These are phyloP conservation scores for Hipparchia sbordonii DNA, from an alignment of 2,888 invertebrate genomes.

Conservation along the genomic window DNA sequence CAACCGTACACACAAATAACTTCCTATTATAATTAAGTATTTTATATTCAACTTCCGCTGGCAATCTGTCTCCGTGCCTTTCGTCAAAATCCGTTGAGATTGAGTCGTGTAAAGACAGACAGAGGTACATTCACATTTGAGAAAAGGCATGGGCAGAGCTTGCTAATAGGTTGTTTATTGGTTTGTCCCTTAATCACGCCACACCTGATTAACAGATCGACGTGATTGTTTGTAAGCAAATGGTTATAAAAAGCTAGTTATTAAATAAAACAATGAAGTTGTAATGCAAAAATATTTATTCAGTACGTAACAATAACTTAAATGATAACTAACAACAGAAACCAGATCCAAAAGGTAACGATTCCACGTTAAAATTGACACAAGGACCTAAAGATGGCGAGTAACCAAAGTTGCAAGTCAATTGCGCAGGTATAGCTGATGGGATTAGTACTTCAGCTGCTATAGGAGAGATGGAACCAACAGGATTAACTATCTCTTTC, in stretches of 20 bases:
- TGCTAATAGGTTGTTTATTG: too few relatives aligned
- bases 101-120: too few relatives aligned
- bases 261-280: background rate
- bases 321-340: background rate
- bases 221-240: too few relatives aligned
- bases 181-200: too few relatives aligned
- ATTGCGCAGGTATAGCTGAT: slow-evolving; percentile 38
- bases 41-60: too few relatives aligned
- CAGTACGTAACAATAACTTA: background rate
- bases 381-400: background rate
- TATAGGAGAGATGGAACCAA: slow-evolving; percentile 37
- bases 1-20: too few relatives aligned
- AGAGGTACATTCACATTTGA: too few relatives aligned
- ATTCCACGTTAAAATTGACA: background rate
- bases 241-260: background rate
- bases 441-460: slow-evolving; percentile 52
- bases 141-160: too few relatives aligned
- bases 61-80: too few relatives aligned
- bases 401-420: slow-evolving; percentile 49
- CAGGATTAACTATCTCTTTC: slow-evolving; percentile 26
- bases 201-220: too few relatives aligned
- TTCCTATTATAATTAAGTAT: too few relatives aligned
- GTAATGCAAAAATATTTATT: background rate
- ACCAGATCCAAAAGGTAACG: background rate
- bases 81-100: too few relatives aligned